These are phyloP conservation scores for Sarcophaga subvicina DNA, from an alignment of 2,888 invertebrate species.

Conservation along the genomic window DNA sequence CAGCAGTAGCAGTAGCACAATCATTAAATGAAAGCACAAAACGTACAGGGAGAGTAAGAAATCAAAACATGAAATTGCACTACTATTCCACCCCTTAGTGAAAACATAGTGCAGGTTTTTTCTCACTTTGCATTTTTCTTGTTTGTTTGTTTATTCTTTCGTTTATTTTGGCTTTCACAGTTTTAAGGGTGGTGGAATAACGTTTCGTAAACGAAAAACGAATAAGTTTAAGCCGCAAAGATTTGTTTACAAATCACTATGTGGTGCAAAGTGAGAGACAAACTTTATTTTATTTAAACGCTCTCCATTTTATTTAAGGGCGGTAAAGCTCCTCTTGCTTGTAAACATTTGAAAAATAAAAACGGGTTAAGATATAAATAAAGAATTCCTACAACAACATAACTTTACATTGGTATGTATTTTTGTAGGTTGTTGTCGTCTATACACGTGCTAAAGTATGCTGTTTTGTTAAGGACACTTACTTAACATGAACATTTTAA, in stretches of 20 bases:
- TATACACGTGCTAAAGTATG: conserved; percentile 13
- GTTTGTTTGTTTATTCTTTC: conserved; percentile 1
- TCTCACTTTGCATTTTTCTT: conserved; percentile 2
- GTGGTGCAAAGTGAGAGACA: background rate
- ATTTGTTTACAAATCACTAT: conserved; percentile 30
- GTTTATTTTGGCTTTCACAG: background rate
- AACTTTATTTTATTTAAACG: background rate
- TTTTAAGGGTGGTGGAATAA: conserved; percentile 9
- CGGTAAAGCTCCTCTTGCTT: background rate
- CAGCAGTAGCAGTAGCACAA: background rate
- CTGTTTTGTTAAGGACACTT: conserved; percentile 26
- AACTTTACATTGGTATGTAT: conserved; percentile 18
- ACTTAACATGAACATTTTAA: conserved; percentile 33
- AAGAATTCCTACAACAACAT: conserved; percentile 46
- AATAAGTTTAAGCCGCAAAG: conserved; percentile 35
- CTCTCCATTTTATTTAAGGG: conserved; percentile 14
- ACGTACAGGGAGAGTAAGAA: conserved; percentile 40
- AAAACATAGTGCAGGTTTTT: conserved; percentile 37
- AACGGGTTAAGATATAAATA: background rate
- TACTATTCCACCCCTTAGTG: conserved; percentile 54
- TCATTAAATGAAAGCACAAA: background rate
- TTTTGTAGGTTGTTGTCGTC: background rate
- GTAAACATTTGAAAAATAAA: background rate
- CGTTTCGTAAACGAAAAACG: background rate
- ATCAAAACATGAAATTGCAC: conserved; percentile 42